Evolutionary conservation across 1,140 invertebrate genomes (phyloP).

Genomic region (Drosophila malerkotliana): DNA sequence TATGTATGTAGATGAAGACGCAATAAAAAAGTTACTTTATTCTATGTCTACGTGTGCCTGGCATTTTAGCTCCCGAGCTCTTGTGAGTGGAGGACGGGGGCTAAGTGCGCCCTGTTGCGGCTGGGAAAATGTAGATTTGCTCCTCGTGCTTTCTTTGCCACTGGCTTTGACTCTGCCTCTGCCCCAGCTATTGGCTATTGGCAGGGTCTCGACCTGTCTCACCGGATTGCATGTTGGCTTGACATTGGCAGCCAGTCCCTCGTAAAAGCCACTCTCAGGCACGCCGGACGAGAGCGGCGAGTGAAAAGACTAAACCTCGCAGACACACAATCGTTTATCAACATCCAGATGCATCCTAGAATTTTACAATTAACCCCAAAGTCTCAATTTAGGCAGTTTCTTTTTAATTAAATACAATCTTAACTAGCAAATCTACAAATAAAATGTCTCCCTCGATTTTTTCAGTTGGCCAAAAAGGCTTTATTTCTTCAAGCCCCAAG

Average conservation of each 20-base stretch:
- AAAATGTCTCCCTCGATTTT: background rate
- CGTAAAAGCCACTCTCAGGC: conserved; percentile 67
- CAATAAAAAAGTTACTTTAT: conserved; percentile 82
- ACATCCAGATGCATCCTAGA: conserved; percentile 28
- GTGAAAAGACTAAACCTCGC: conserved; percentile 70
- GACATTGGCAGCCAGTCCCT: conserved; percentile 65
- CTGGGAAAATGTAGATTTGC: conserved; percentile 73
- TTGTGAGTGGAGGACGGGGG: conserved; percentile 11
- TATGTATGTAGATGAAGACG: conserved; percentile 69
- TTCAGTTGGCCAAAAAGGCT: background rate
- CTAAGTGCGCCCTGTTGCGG: conserved; percentile 77
- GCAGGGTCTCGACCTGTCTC: conserved; percentile 29
- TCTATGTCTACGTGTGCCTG: conserved; percentile 66
- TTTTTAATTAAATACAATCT: background rate
- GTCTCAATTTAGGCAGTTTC: background rate
- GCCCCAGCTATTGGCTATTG: conserved; percentile 17
- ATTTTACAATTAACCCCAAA: too few relatives aligned
- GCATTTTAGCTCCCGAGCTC: conserved; percentile 5
- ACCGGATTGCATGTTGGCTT: conserved; percentile 63
- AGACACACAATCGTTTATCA: conserved; percentile 74
- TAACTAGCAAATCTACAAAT: background rate
- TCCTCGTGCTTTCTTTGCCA: background rate
- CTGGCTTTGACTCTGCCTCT: conserved; percentile 6
- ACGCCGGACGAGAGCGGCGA: conserved; percentile 28
- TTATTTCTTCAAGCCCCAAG: conserved; percentile 2